Percentiles rank a stretch among this genome's conserved stretches.
Evolutionary conservation across 2,113 vertebrate species (phyloP).

Genomic region (Spea bombifrons): DNA sequence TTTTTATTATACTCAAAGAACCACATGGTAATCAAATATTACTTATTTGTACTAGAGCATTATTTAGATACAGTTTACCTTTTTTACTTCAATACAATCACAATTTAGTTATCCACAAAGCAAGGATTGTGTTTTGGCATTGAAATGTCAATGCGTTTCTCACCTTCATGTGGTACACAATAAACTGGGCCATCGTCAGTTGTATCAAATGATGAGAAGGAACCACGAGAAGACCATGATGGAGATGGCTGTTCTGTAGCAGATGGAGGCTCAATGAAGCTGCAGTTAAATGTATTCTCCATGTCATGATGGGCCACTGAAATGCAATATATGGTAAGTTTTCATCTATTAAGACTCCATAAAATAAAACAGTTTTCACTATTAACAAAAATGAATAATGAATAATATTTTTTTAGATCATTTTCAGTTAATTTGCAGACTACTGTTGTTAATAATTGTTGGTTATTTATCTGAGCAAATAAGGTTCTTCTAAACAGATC

Average conservation of each 20-base stretch:
- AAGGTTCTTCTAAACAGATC: no score
- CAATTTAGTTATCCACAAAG: no score
- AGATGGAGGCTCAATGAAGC: slow-evolving; percentile 90
- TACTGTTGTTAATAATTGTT: no score
- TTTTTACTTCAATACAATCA: no score
- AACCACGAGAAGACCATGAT: slow-evolving; percentile 92
- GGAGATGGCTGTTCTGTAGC: slow-evolving; percentile 87
- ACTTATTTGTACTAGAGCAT: no score
- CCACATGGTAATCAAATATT: no score
- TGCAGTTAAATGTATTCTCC: slow-evolving; percentile 95
- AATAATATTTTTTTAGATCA: background rate
- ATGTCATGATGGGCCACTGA: slow-evolving; percentile 93
- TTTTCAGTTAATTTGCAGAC: background rate
- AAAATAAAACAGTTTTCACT: no score
- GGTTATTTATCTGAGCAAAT: no score
- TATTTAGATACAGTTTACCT: no score
- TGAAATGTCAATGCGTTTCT: slow-evolving; percentile 47
- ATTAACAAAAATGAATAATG: background rate
- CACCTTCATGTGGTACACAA: slow-evolving; percentile 92
- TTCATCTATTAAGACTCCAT: background rate
- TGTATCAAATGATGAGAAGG: slow-evolving; percentile 95
- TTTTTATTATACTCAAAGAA: no score
- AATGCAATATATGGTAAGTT: slow-evolving; percentile 22
- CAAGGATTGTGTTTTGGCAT: no score
- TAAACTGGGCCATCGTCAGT: slow-evolving; percentile 92